A percentile compares a stretch with the other conserved stretches of the same genome.
phyloP scores from a whole-genome alignment of 2,797 vertebrate species.

The Macropodus opercularis region DNA sequence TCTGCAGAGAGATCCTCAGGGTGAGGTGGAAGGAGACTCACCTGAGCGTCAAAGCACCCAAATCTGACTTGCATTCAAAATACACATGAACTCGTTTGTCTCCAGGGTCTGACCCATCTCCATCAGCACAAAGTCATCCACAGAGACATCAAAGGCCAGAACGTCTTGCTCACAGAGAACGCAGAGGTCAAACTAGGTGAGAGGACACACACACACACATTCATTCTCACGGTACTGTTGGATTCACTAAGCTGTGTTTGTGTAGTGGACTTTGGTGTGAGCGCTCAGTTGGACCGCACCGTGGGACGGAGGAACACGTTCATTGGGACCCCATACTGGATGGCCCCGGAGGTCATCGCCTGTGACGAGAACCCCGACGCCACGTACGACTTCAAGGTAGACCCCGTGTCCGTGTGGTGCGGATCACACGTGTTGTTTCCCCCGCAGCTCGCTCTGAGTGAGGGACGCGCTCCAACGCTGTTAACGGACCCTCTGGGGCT shows the following conservation, averaged over 20 bases:
- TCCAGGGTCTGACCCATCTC: constrained; percentile 95
- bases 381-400: constrained; percentile 97
- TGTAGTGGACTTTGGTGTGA: constrained; percentile 96
- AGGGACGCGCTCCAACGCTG: too few relatives aligned
- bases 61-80: too few relatives aligned
- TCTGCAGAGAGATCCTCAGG: constrained; percentile 97
- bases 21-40: constrained; percentile 77
- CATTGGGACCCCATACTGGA: constrained; percentile 98
- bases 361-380: constrained; percentile 97
- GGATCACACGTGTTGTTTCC: too few relatives aligned
- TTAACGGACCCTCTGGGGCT: constrained; percentile 42
- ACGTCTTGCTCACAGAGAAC: constrained; percentile 95
- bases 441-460: too few relatives aligned
- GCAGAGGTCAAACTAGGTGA: constrained; percentile 97
- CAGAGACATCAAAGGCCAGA: constrained; percentile 97
- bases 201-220: constrained; percentile 12
- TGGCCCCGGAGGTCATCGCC: constrained; percentile 97
- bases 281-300: constrained; percentile 94
- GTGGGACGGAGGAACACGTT: constrained; percentile 97
- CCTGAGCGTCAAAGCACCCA: too few relatives aligned
- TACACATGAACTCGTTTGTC: not conserved
- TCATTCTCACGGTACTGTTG: not conserved
- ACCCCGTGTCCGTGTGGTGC: not conserved
- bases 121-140: constrained; percentile 99
- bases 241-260: constrained; percentile 5